Evolutionary conservation across 2,888 invertebrate species (phyloP).

Genomic region (Thymelicus sylvestris): DNA sequence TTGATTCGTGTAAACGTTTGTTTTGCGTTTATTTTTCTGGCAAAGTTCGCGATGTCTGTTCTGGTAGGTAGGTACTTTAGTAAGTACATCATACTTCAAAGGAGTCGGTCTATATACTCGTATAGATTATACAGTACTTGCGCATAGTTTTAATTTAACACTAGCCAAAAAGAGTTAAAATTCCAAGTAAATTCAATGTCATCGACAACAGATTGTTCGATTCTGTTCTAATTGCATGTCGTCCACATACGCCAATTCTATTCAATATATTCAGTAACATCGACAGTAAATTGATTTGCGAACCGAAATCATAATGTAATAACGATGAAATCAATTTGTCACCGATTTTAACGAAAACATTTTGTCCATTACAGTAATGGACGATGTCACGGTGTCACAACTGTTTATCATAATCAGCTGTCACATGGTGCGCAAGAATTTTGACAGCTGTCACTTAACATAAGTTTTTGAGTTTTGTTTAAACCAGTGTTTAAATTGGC

Average conservation of each 20-base stretch:
- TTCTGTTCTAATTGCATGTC: slow-evolving; percentile 1
- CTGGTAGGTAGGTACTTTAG: too few relatives aligned
- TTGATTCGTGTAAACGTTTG: too few relatives aligned
- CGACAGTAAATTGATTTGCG: slow-evolving; percentile 23
- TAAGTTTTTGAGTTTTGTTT: slow-evolving; percentile 9
- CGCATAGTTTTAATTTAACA: too few relatives aligned
- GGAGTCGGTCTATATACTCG: too few relatives aligned
- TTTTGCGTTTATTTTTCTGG: too few relatives aligned
- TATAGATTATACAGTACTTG: too few relatives aligned
- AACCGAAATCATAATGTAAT: slow-evolving; percentile 22
- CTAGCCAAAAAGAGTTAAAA: too few relatives aligned
- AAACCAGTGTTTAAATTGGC: too few relatives aligned
- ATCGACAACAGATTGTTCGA: background rate
- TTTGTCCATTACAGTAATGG: slow-evolving; percentile 3
- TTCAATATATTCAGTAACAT: background rate
- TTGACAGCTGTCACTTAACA: slow-evolving; percentile 13
- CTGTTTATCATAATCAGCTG: slow-evolving; percentile 2
- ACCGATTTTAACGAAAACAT: slow-evolving; percentile 13
- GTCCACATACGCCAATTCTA: background rate
- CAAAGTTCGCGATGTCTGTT: too few relatives aligned
- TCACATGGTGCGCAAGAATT: slow-evolving; percentile 1
- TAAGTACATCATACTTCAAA: too few relatives aligned
- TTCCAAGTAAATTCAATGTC: background rate
- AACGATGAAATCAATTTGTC: slow-evolving; percentile 25
- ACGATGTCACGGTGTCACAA: background rate